These are phyloP conservation scores for Butorides virescens DNA, from an alignment of 2,113 vertebrate genomes.

Conservation along the genomic window DNA sequence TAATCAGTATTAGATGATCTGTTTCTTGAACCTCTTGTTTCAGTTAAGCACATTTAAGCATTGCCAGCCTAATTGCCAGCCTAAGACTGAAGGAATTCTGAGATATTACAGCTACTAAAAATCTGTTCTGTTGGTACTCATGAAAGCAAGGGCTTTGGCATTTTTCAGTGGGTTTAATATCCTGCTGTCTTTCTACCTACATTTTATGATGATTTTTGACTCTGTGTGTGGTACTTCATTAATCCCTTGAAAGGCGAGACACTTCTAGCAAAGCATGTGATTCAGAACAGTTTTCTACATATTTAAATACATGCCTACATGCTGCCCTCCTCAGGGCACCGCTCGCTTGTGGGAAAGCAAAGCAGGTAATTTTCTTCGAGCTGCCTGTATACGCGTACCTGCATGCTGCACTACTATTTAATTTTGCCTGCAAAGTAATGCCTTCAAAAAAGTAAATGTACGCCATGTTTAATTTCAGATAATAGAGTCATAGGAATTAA, in stretches of 20 bases:
- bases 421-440: not conserved
- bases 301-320: not conserved
- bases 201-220: not conserved
- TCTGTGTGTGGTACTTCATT: not conserved
- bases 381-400: not conserved
- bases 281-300: not conserved
- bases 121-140: not conserved
- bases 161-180: not conserved
- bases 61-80: no score
- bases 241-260: not conserved
- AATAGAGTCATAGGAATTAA: not conserved
- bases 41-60: not conserved
- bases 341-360: not conserved
- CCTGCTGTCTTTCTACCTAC: not conserved
- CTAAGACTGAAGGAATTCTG: not conserved
- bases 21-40: not conserved
- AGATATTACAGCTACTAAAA: not conserved
- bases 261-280: not conserved
- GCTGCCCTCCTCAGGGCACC: not conserved
- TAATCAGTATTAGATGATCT: not conserved
- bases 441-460: not conserved
- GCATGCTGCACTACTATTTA: rapidly evolving
- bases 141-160: not conserved
- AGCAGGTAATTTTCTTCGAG: not conserved
- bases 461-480: not conserved